A percentile compares a stretch with the other conserved stretches of the same genome.
phyloP scores from a whole-genome alignment of 2,888 invertebrate genomes.

The Bedellia somnulentella region DNA sequence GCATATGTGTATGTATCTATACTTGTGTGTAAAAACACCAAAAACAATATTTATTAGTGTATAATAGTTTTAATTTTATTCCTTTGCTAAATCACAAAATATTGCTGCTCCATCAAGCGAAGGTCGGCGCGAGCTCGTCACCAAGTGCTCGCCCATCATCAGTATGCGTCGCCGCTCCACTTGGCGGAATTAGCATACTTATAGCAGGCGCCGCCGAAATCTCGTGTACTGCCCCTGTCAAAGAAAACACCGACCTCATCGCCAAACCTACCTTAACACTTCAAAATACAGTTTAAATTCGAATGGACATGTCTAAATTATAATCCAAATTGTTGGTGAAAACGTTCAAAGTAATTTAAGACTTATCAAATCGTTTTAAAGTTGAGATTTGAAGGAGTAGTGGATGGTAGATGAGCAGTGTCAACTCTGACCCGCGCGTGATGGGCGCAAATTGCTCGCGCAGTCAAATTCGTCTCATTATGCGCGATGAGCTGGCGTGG shows the following conservation, averaged over 20 bases:
- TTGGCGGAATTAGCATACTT: constrained; percentile 49
- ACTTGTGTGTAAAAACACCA: too few species aligned
- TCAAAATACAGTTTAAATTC: constrained; percentile 14
- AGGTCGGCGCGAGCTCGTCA: too few species aligned
- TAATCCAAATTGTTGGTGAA: background rate
- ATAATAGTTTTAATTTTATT: too few species aligned
- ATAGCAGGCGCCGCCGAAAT: constrained; percentile 37
- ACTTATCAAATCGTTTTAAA: too few species aligned
- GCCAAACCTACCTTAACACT: constrained; percentile 14
- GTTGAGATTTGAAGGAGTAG: too few species aligned
- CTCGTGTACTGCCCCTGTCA: constrained; percentile 30
- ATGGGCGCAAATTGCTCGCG: constrained; percentile 40
- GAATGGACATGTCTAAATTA: background rate
- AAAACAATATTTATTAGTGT: too few species aligned
- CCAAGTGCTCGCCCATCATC: too few species aligned
- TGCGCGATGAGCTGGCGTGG: constrained; percentile 17
- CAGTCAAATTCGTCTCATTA: constrained; percentile 30
- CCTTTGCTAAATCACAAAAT: too few species aligned
- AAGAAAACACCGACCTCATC: constrained; percentile 23
- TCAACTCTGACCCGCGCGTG: constrained; percentile 37
- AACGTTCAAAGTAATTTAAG: too few species aligned
- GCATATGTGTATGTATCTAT: too few species aligned
- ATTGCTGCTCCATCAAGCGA: too few species aligned
- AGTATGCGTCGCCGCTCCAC: constrained; percentile 27
- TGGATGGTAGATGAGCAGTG: constrained; percentile 20